Base-by-base conservation (phyloP, 1,140 invertebrate species). In the Brachionus angularis region DNA sequence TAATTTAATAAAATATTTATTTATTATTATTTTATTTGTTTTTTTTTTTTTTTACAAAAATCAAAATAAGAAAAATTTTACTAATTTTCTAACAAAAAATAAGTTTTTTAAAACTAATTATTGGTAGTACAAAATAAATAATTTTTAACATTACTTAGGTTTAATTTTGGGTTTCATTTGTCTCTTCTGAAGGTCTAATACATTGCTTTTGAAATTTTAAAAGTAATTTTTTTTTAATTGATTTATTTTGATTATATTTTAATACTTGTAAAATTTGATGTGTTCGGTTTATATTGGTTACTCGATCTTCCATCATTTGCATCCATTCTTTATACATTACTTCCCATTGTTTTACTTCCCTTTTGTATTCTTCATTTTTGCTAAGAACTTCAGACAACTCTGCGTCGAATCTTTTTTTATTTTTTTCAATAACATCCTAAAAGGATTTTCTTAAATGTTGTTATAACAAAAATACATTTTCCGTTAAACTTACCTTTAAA, bases 321-420 rank as follows among this genome's bases (percentile, higher is more conserved):
- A 67, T 67, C 62, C 62, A 67, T 14, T 67, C 62, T 36, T 67
- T 67, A 29, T 67, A 67, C 62, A 67, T 67, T 36, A 67, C 42
- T 36, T 67, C 62, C 62, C 62, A 67, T 21, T 50, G 62, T 21
- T 47, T 67, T 16, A 67, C 47, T 47, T 67, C 62, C 4, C 42
- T 29, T 31, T 67, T 67, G n/a, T 67, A 50, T n/a, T 67, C 62
- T 47, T 67, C 62, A 67, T 47, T 46, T 67, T 67, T 67, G 27
- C 27, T 46, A 16, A 47, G 18, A 5, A 42, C 21, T 10, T 46
- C 16, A 2, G 62, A 5, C 31, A 67, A 67, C 25, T 67, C 62
- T 16, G 21, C 42, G 29, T 67, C 62, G 16, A 50, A 47, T 10
- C 16, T 14, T 25, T 67, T 67, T 12, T 67, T 67, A 21, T 18